A percentile compares a stretch with the other conserved stretches of the same genome.
Conservation (phyloP, 2,113 vertebrate species). For the Epinephelus moara region DNA sequence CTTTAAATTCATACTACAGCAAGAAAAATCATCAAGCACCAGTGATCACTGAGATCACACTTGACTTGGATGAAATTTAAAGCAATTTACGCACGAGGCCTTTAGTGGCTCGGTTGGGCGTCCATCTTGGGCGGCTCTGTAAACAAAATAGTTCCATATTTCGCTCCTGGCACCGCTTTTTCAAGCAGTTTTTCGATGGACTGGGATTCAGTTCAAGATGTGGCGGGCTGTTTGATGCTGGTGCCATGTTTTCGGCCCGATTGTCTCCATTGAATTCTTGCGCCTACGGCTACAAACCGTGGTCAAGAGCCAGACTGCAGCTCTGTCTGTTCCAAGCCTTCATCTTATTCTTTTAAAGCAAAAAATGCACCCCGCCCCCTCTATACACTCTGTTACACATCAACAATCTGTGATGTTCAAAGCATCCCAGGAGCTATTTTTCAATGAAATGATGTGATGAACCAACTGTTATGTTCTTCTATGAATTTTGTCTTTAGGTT, state of each 20-base stretch:
- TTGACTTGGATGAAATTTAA: conserved; percentile 16
- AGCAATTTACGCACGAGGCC: background rate
- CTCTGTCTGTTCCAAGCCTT: conserved; percentile 52
- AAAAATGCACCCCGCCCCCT: conserved; percentile 3
- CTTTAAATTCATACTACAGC: background rate
- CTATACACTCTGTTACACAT: conserved; percentile 22
- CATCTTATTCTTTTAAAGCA: conserved; percentile 45
- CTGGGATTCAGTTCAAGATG: conserved; percentile 52
- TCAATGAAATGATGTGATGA: background rate
- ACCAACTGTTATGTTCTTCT: background rate
- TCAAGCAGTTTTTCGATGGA: conserved; percentile 22
- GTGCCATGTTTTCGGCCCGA: conserved; percentile 42
- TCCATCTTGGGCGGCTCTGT: conserved; percentile 36
- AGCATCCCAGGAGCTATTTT: conserved; percentile 21
- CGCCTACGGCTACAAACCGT: conserved; percentile 49
- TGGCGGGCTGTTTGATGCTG: conserved; percentile 52
- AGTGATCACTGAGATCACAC: background rate
- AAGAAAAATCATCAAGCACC: background rate
- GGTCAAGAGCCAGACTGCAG: conserved; percentile 62
- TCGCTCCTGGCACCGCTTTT: conserved; percentile 39
- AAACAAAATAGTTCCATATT: conserved; percentile 65
- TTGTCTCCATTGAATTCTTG: conserved; percentile 57
- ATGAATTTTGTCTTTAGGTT: background rate
- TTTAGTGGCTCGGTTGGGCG: conserved; percentile 8
- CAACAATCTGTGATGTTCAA: conserved; percentile 37